These are phyloP conservation scores for Limnephilus rhombicus DNA, from an alignment of 2,888 invertebrate species.

Conservation along the genomic window DNA sequence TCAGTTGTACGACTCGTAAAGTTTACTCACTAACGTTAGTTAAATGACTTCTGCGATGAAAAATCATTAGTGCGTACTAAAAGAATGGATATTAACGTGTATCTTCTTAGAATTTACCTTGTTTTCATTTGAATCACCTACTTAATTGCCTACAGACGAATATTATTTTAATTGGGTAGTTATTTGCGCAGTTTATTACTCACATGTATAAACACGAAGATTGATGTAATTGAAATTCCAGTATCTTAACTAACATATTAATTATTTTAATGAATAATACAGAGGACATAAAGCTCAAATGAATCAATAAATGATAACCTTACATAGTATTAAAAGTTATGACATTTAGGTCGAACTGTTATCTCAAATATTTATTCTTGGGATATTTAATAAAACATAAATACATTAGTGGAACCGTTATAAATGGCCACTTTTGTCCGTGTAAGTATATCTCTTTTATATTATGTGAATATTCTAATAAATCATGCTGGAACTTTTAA, in stretches of 20 bases:
- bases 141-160: background rate
- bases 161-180: background rate
- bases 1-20: background rate
- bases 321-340: background rate
- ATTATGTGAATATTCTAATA: background rate
- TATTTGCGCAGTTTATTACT: background rate
- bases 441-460: background rate
- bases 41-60: background rate
- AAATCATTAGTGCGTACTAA: background rate
- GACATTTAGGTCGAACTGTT: background rate
- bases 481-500: background rate
- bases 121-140: background rate
- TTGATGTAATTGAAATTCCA: background rate
- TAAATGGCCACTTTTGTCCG: background rate
- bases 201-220: background rate
- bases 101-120: background rate
- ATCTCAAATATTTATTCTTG: background rate
- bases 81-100: background rate
- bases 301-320: conserved; percentile 11
- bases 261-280: conserved; percentile 3
- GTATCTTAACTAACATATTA: background rate
- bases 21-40: background rate
- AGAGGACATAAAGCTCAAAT: background rate
- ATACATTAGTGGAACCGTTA: background rate
- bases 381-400: background rate